A percentile compares a stretch with the other conserved stretches of the same genome.
Evolutionary conservation across 2,888 invertebrate species (phyloP).

Genomic region (Thereva unica): DNA sequence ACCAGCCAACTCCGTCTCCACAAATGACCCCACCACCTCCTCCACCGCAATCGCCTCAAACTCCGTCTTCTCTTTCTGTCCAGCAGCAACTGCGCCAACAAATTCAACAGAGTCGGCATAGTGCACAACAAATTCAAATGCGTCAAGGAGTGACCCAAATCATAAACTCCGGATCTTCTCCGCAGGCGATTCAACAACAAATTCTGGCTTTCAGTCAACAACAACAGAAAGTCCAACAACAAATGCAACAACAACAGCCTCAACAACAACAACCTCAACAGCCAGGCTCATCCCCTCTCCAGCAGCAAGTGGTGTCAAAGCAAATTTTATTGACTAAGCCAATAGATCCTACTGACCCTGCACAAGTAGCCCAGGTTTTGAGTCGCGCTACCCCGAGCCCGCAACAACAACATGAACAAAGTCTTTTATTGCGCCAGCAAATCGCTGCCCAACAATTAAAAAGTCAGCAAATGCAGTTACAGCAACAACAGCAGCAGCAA

Average conservation of each 20-base stretch:
- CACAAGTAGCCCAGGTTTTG: constrained; percentile 53
- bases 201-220: constrained; percentile 50
- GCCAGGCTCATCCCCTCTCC: constrained; percentile 43
- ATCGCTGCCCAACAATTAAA: constrained; percentile 53
- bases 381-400: constrained; percentile 53
- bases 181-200: constrained; percentile 53
- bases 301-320: constrained; percentile 46
- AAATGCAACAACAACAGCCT: constrained; percentile 39
- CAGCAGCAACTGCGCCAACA: constrained; percentile 54
- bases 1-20: constrained; percentile 48
- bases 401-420: constrained; percentile 51
- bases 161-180: constrained; percentile 40
- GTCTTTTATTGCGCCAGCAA: constrained; percentile 54
- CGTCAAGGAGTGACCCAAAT: constrained; percentile 34
- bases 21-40: constrained; percentile 57
- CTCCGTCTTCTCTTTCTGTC: constrained; percentile 46
- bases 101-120: constrained; percentile 48
- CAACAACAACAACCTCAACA: constrained; percentile 45
- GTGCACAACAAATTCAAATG: constrained; percentile 42
- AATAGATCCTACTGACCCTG: constrained; percentile 57
- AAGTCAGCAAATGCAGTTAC: constrained; percentile 47
- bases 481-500: constrained; percentile 47
- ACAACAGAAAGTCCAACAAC: constrained; percentile 44
- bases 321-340: constrained; percentile 49
- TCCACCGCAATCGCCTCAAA: constrained; percentile 50